Evolutionary conservation across 2,888 invertebrate genomes (phyloP).

Genomic region (Caenorhabditis plicata): DNA sequence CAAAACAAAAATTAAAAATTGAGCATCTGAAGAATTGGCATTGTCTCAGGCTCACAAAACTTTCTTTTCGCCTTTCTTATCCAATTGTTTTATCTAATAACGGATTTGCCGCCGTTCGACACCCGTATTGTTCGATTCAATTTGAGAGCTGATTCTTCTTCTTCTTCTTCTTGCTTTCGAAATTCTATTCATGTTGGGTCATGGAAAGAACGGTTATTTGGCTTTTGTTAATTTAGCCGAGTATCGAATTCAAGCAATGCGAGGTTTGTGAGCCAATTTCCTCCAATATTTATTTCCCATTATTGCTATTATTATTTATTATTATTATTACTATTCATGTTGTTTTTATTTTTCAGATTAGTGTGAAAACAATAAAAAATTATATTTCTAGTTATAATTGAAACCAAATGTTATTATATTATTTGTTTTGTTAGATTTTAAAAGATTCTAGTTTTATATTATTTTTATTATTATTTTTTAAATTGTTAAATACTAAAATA

Average conservation of each 20-base stretch:
- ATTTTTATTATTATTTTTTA: no score
- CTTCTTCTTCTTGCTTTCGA: not conserved
- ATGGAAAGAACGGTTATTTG: conserved; percentile 15
- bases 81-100: not conserved
- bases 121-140: not conserved
- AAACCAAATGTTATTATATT: no score
- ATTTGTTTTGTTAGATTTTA: no score
- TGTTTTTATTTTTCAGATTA: no score
- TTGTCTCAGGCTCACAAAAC: not conserved
- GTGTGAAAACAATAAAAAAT: no score
- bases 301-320: no score
- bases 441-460: no score
- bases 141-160: not conserved
- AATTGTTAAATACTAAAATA: no score
- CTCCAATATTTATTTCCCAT: no score
- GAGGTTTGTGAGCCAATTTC: conserved; percentile 9
- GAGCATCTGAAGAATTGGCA: not conserved
- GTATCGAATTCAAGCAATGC: conserved; percentile 7
- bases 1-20: not conserved
- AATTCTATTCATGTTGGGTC: conserved; percentile 11
- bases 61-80: not conserved
- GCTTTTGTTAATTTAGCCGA: conserved; percentile 14
- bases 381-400: no score
- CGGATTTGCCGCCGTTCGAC: not conserved
- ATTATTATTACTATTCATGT: no score